phyloP scores from a whole-genome alignment of 2,113 vertebrate species.

The Corapipo altera region DNA sequence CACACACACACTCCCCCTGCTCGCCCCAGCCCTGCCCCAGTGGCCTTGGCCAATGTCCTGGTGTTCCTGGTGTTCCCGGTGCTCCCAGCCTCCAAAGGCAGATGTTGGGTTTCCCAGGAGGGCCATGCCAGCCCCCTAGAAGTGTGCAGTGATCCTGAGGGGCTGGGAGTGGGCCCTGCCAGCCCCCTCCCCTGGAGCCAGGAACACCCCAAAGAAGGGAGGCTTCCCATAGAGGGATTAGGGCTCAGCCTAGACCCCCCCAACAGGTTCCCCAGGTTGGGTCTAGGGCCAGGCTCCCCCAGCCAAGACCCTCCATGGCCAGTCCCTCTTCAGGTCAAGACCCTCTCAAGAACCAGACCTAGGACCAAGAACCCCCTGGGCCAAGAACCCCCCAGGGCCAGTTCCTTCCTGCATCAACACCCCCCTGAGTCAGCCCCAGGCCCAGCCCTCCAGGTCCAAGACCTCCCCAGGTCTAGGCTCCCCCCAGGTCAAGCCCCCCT shows the following conservation, averaged over 20 bases:
- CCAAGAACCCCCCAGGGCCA: neutral
- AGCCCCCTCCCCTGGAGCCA: neutral
- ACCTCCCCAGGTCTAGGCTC: neutral
- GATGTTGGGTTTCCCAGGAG: neutral
- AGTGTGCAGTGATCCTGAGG: neutral
- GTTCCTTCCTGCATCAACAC: neutral
- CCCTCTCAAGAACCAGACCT: accelerated
- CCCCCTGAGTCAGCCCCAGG: neutral
- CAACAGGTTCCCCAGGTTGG: neutral
- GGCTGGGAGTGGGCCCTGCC: too few relatives aligned
- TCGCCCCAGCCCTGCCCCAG: neutral
- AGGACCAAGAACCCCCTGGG: accelerated
- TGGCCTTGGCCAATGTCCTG: accelerated
- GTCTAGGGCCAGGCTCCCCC: neutral
- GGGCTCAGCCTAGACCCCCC: neutral
- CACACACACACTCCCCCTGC: accelerated
- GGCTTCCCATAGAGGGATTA: neutral
- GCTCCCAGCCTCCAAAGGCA: neutral
- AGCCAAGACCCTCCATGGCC: too few relatives aligned
- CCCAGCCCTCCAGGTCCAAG: neutral
- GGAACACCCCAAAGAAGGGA: neutral
- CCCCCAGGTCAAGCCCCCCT: accelerated
- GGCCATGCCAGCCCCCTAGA: neutral
- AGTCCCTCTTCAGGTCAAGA: neutral
- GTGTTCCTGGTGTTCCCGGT: accelerated